Percentiles rank a stretch among this genome's conserved stretches.
phyloP scores from a whole-genome alignment of 2,888 invertebrate species.

The Trissoscelio sp. region DNA sequence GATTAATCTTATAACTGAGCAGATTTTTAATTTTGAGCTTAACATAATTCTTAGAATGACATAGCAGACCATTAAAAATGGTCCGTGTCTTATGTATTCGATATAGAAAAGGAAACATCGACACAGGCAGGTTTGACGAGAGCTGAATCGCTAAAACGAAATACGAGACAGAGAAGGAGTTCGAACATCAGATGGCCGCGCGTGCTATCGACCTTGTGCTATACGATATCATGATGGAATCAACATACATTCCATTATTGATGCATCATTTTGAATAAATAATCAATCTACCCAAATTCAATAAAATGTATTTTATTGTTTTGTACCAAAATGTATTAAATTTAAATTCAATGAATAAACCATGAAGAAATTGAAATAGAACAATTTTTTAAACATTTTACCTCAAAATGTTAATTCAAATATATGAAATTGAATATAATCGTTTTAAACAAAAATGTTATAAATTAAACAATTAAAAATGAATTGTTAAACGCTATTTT shows the following conservation, averaged over 20 bases:
- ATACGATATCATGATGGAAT: slow-evolving; percentile 33
- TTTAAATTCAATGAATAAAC: too few relatives aligned
- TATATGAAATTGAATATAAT: too few relatives aligned
- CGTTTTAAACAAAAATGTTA: too few relatives aligned
- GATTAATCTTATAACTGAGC: not conserved
- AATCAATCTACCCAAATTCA: too few relatives aligned
- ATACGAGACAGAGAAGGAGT: slow-evolving; percentile 25
- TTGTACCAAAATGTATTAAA: too few relatives aligned
- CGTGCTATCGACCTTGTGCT: slow-evolving; percentile 45
- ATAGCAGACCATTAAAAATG: slow-evolving; percentile 19
- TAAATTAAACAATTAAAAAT: too few relatives aligned
- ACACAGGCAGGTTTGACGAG: slow-evolving; percentile 54
- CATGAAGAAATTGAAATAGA: too few relatives aligned
- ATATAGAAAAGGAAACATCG: slow-evolving; percentile 55
- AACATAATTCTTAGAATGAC: slow-evolving; percentile 23
- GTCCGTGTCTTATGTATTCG: slow-evolving; percentile 29
- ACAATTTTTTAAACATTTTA: too few relatives aligned
- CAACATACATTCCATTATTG: slow-evolving; percentile 20
- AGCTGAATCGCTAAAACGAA: slow-evolving; percentile 52
- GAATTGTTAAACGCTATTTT: too few relatives aligned
- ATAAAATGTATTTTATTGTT: not conserved
- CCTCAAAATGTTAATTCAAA: too few relatives aligned
- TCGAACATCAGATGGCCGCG: slow-evolving; percentile 45
- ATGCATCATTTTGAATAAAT: slow-evolving; percentile 12
- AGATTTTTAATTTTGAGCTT: slow-evolving; percentile 13